Conservation (phyloP, 2,888 invertebrate species). For the Rhopalosiphum nymphaeae region DNA sequence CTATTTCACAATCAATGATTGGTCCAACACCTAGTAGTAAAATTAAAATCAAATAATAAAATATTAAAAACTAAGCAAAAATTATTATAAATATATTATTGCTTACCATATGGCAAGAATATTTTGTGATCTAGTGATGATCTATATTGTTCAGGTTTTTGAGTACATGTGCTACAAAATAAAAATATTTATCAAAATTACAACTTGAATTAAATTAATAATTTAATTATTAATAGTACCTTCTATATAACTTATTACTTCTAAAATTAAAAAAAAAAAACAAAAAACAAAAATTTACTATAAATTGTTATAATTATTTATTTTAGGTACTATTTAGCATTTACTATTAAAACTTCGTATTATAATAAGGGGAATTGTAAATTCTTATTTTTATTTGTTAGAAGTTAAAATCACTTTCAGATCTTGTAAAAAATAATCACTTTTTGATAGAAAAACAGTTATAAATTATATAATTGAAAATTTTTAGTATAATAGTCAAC, state of each 20-base stretch:
- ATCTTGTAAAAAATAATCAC: neutral
- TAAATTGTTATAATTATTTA: neutral
- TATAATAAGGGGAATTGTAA: neutral
- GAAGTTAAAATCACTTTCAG: neutral
- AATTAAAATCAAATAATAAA: neutral
- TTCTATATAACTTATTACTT: no score
- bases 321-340: neutral
- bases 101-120: neutral
- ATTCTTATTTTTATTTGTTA: neutral
- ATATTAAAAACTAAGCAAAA: neutral
- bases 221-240: no score
- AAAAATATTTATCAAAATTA: neutral
- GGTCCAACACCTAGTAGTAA: neutral
- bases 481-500: neutral
- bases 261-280: no score
- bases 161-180: neutral
- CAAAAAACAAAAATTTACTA: no score
- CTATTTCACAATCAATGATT: conserved; percentile 36
- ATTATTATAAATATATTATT: neutral
- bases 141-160: neutral
- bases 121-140: neutral
- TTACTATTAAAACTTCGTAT: neutral
- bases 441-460: neutral
- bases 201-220: neutral
- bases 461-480: neutral